Conservation (phyloP, 2,113 vertebrate genomes). For the Cyprinodon tularosa region DNA sequence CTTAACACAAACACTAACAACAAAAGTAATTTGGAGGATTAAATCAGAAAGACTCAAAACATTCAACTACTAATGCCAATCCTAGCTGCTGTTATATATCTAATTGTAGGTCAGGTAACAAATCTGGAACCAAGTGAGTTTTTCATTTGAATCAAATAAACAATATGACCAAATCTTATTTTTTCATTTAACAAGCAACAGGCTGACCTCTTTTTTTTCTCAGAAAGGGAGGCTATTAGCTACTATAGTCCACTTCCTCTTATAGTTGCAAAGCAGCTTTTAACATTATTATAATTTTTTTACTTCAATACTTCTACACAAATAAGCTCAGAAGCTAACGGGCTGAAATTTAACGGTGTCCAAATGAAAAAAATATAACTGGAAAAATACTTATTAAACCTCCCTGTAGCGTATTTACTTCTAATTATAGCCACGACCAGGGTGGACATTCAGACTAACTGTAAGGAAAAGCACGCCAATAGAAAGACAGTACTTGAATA, state of each 20-base stretch:
- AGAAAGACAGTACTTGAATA: background rate
- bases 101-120: slow-evolving; percentile 52
- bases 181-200: slow-evolving; percentile 2
- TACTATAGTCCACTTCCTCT: slow-evolving; percentile 48
- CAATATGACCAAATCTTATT: background rate
- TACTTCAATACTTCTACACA: background rate
- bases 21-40: background rate
- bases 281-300: background rate
- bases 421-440: slow-evolving; percentile 23
- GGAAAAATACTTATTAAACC: slow-evolving; percentile 11
- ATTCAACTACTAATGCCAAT: background rate
- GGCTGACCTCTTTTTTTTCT: slow-evolving; percentile 10
- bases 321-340: slow-evolving; percentile 6
- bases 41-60: background rate
- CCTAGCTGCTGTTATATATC: slow-evolving; percentile 37
- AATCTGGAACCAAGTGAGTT: slow-evolving; percentile 26
- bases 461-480: background rate
- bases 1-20: background rate
- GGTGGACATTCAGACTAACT: background rate
- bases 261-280: slow-evolving; percentile 22
- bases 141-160: slow-evolving; percentile 18
- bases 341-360: slow-evolving; percentile 22
- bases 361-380: slow-evolving; percentile 37
- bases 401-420: slow-evolving; percentile 22
- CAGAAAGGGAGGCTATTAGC: slow-evolving; percentile 4